Evolutionary conservation across 2,797 vertebrate species (phyloP).

Genomic region (Psittacula echo): DNA sequence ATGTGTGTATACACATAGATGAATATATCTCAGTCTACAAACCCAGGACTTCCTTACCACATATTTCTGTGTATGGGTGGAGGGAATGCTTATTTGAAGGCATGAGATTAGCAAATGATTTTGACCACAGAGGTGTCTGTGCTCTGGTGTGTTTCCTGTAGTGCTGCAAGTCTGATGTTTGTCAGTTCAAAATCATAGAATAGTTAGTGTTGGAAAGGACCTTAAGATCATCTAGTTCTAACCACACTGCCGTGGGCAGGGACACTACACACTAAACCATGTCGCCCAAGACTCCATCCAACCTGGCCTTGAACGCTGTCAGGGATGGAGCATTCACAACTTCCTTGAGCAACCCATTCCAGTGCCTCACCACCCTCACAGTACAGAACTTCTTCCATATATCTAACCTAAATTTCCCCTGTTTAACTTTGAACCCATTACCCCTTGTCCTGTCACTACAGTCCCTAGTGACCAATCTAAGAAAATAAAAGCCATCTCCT

Average conservation of each 20-base stretch:
- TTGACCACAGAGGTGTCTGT: not conserved
- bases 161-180: not conserved
- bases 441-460: not conserved
- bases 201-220: not conserved
- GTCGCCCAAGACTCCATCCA: not conserved
- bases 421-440: not conserved
- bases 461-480: not conserved
- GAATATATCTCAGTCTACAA: not conserved
- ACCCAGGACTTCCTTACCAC: not conserved
- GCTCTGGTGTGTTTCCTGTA: not conserved
- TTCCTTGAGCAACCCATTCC: not conserved
- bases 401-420: not conserved
- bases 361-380: not conserved
- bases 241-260: not conserved
- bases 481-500: not conserved
- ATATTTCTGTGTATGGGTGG: not conserved
- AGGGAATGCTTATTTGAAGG: not conserved
- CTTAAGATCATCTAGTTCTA: not conserved
- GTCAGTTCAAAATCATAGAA: not conserved
- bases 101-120: not conserved
- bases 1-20: not conserved
- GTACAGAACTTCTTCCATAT: not conserved
- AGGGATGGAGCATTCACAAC: not conserved
- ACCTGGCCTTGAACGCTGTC: not conserved
- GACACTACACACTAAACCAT: not conserved